Base-by-base conservation (phyloP, 2,888 invertebrate genomes). In the Odontocerum albicorne region DNA sequence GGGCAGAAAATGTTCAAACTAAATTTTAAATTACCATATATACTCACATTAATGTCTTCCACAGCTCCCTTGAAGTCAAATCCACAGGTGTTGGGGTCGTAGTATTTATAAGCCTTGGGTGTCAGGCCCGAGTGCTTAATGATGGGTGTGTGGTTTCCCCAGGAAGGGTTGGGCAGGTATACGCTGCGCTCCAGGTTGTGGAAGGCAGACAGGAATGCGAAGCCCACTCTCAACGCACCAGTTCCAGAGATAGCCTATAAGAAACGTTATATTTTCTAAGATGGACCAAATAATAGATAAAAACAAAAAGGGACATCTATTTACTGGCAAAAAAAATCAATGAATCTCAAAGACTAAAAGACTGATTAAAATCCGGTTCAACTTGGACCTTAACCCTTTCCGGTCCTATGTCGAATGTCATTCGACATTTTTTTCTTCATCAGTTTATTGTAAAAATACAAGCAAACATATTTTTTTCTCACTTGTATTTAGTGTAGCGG, bases 91-190 rank as follows among this genome's bases (percentile, higher is more conserved):
- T 88, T 88, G 1, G 94, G 84, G 69, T 98, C 92, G 70, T 93
- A 99, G 75, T 98, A 99, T 61, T 89, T 85, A 76, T 99, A 99
- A 51, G 86, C 82, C 70, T 96, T 92, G 42, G 95, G 88, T 10
- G 87, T 80, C 50, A 99, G 71, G 2, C 91, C 90, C 45, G 92
- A 79, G 67, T 90, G 88, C 77, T 90, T 95, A 75, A 97, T 96
- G 67, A 99, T 85, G 49, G 96, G 96, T 0, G 85, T 88, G 71
- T 99, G 99, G 73, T 99, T 99, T 47, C 98, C 98, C 99, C 99
- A 99, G 0, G 98, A 88, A 3, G 99, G 99, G 1, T 83, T 77
- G 3, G 99, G 97, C 63, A 98, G 66, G 77, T 93, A 97, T 43
- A 93, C 75, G 58, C 87, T 88, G 74, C 95, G 95, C 63, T 77